Conservation (phyloP, 2,888 invertebrate species). For the Tigriopus californicus region DNA sequence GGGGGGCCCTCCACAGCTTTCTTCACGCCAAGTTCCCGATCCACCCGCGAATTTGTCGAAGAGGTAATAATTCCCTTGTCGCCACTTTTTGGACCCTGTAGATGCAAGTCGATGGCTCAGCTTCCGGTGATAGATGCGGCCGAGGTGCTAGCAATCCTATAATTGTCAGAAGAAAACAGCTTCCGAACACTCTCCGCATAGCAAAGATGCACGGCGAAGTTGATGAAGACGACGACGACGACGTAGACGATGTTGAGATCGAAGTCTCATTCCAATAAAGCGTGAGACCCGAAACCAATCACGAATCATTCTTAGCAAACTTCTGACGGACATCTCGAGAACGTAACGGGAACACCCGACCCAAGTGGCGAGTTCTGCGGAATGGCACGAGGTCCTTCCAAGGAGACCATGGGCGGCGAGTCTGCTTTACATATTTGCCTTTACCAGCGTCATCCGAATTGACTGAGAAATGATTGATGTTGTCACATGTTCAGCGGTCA, state of each 20-base stretch:
- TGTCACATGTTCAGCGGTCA: neutral
- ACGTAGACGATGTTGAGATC: constrained; percentile 18
- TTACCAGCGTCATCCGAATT: constrained; percentile 94
- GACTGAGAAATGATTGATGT: constrained; percentile 24
- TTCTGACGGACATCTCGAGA: constrained; percentile 28
- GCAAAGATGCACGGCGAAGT: constrained; percentile 12
- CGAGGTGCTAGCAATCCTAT: constrained; percentile 29
- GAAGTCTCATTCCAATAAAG: constrained; percentile 3
- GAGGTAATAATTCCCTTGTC: constrained; percentile 3
- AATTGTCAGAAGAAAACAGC: constrained; percentile 20
- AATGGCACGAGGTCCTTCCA: constrained; percentile 77
- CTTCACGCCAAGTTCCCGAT: constrained; percentile 3
- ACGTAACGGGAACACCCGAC: constrained; percentile 34
- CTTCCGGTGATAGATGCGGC: constrained; percentile 45
- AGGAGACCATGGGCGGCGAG: constrained; percentile 52
- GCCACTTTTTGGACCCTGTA: constrained; percentile 27
- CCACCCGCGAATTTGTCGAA: constrained; percentile 14
- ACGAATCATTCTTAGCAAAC: constrained; percentile 31
- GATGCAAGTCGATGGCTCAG: constrained; percentile 42
- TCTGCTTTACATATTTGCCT: constrained; percentile 76
- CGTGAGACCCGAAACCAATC: constrained; percentile 6
- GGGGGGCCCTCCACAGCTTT: neutral
- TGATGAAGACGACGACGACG: constrained; percentile 17
- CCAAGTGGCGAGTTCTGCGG: constrained; percentile 44
- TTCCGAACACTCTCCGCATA: constrained; percentile 12